Base-by-base conservation (phyloP, 1,140 invertebrate genomes). In the Drosophila yakuba region DNA sequence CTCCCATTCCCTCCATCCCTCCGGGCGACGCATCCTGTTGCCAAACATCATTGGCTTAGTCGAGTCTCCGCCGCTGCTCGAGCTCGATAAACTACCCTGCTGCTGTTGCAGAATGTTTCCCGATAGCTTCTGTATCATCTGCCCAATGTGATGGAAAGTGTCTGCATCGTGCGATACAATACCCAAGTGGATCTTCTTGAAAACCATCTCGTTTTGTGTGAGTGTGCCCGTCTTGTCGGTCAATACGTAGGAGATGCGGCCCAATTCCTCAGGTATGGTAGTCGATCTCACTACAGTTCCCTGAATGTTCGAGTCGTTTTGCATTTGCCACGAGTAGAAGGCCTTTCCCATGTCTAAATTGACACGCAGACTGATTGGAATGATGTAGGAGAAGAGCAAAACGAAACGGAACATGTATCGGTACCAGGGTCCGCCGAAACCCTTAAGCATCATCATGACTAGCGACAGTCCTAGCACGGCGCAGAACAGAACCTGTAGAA, bases 141-240 rank as follows among this genome's bases (percentile, higher is more conserved):
- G 76, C 3, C 88, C 81, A 59, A 91, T 91, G 36, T 93, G 43
- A 93, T 93, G 90, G 36, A 98, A 98, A 25, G 97, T 97, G 82
- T 98, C 97, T 51, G 95, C 94, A 38, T 96, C 95, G 92, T 97
- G 99, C 28, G 97, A 96, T 2, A 97, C 97, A 47, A 97, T 98
- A 4, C 97, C 98, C 2, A 99, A 92, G 92, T 99, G 98, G 4
- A 99, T 93, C 81, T 97, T 97, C 90, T 98, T 98, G 86, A 99
- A 98, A 3, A 98, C 96, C 99, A 99, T 99, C 91, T 98, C 98
- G 93, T 99, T 99, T 93, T 99, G 98, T 0, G 99, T 99, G 4
- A 99, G 93, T 0, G 99, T 99, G 5, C 99, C 99, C 0, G 99
- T 99, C 94, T 99, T 99, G 92, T 99, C 99, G 0, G 97, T 98